phyloP scores from a whole-genome alignment of 2,113 vertebrate species.

The Corythaixoides concolor region DNA sequence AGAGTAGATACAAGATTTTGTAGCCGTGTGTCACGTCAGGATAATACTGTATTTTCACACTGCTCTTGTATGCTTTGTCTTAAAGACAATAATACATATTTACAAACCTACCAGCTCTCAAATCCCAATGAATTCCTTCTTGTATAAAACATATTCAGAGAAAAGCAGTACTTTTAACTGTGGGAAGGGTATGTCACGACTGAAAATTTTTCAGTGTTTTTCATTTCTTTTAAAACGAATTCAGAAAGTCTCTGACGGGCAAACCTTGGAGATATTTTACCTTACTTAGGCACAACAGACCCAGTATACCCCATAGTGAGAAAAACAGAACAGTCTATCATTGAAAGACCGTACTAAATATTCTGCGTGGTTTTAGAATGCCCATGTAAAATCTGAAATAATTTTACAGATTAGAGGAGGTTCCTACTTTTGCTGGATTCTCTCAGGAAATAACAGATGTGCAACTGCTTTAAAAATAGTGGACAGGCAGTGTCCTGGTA shows the following conservation, averaged over 20 bases:
- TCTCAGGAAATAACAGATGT: not conserved
- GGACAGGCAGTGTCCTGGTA: too few species aligned
- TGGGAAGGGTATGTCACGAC: not conserved
- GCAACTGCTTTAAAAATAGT: not conserved
- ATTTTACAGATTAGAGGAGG: not conserved
- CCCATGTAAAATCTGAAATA: not conserved
- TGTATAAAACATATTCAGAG: not conserved
- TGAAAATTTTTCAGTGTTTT: not conserved
- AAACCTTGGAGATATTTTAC: not conserved
- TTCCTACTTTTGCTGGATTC: not conserved
- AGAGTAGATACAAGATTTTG: not conserved
- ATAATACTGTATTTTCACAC: not conserved
- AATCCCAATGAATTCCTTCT: not conserved
- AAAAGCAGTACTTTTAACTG: not conserved
- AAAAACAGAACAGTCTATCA: not conserved
- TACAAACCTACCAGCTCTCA: not conserved
- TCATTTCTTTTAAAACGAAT: not conserved
- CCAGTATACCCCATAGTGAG: not conserved
- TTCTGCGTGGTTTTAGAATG: fast-evolving
- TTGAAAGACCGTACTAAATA: not conserved
- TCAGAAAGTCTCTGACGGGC: not conserved
- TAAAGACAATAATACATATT: not conserved
- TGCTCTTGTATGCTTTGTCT: not conserved
- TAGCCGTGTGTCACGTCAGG: not conserved
- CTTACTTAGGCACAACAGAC: not conserved